A percentile compares a stretch with the other conserved stretches of the same genome.
phyloP scores from a whole-genome alignment of 1,140 invertebrate genomes.

The Trichogramma pretiosum region DNA sequence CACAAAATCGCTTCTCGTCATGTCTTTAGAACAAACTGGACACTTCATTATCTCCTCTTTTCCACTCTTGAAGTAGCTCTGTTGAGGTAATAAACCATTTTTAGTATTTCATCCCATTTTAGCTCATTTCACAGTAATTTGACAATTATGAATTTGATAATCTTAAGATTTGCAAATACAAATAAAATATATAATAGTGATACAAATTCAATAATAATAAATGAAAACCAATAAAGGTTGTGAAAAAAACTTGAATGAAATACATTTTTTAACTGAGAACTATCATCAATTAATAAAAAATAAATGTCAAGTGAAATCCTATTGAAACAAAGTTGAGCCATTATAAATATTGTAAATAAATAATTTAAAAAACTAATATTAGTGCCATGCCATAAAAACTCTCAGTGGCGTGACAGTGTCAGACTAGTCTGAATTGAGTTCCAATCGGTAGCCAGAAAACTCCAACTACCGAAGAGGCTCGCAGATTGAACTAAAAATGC shows the following conservation, averaged over 20 bases:
- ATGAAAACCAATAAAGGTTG: too few species aligned
- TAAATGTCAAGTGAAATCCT: too few species aligned
- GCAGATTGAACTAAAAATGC: conserved; percentile 44
- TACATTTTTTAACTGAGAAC: too few species aligned
- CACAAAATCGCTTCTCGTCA: conserved; percentile 32
- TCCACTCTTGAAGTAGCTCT: conserved; percentile 40
- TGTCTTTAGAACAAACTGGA: conserved; percentile 30
- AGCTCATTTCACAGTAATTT: conserved; percentile 34
- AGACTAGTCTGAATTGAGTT: conserved; percentile 49
- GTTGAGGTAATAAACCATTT: conserved; percentile 30
- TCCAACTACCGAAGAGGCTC: conserved; percentile 27
- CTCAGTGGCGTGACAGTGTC: conserved; percentile 39
- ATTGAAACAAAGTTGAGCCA: too few species aligned
- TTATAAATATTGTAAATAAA: too few species aligned
- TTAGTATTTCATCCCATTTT: conserved; percentile 29
- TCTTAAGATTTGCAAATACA: background rate
- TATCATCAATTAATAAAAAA: too few species aligned
- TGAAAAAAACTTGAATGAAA: too few species aligned
- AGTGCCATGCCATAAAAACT: conserved; percentile 23
- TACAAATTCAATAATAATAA: too few species aligned
- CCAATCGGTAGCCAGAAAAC: too few species aligned
- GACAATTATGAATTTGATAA: too few species aligned
- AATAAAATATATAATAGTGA: too few species aligned
- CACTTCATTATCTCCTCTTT: conserved; percentile 29
- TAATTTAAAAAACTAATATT: too few species aligned